Evolutionary conservation across 2,113 vertebrate species (phyloP), one percentile per base, ranked within the genome.

Genomic region (Vidua chalybeata): DNA sequence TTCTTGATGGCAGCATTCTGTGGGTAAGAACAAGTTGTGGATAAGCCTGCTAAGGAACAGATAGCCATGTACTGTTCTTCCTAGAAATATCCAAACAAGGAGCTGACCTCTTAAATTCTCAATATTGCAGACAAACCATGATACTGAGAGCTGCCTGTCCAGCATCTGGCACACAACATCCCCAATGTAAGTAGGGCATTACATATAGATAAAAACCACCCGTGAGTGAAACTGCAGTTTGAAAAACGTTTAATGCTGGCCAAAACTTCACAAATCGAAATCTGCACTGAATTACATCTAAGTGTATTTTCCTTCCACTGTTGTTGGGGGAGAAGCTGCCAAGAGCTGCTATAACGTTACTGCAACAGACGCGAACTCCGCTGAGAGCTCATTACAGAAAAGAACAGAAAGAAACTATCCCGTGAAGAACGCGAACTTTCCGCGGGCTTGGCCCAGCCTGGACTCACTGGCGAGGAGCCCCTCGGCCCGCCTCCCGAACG

Each of bases 31-130:
- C 19, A 63, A 93, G n/a, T 15, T 7, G 13, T 8, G 31, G 37
- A 11, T 14, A 43, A 4, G 15, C 7, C 26, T 71, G 68, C 73
- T 35, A 39, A 83, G 48, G 48, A 37, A 51, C 3, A 4, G 35
- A 28, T 8, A 55, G 61, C 10, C 11, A 26, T 31, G 52, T 48
- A 21, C 22, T 11, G 4, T 14, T 78, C 61, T 14, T 67, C 55
- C 41, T 18, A 24, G 41, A 55, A 84, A 96, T 93, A 77, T 87
- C 96, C 94, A 96, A 97, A 94, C 82, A 96, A 95, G 95, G 94
- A 95, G 63, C 43, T 79, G 71, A 22, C 51, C 58, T 80, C 78
- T 39, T 35, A 37, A 69, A 79, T 39, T 13, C 9, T 61, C 66
- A 10, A 5, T 49, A 49, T 10, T n/a, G 20, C 16, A 61, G 28